Conservation (phyloP, 2,113 vertebrate genomes). For the Thymallus thymallus region DNA sequence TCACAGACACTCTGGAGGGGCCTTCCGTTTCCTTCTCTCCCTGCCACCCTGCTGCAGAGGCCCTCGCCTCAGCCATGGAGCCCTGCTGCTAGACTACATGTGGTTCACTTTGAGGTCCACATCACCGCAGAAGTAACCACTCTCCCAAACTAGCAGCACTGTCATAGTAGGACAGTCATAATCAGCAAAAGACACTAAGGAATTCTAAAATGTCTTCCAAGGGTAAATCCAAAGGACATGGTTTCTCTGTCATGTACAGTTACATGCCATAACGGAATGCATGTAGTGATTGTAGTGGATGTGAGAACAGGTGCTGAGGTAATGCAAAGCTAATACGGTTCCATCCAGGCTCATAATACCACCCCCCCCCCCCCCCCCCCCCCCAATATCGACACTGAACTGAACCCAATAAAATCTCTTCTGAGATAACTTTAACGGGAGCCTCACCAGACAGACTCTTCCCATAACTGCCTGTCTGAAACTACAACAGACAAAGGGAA, state of each 20-base stretch:
- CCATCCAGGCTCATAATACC: background rate
- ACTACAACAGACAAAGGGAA: background rate
- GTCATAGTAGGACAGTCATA: background rate
- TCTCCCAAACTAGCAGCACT: background rate
- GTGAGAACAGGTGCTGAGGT: background rate
- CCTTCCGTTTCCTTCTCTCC: conserved; percentile 1
- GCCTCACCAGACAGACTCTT: background rate
- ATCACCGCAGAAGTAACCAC: background rate
- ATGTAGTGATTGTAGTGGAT: background rate
- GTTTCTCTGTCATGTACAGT: background rate
- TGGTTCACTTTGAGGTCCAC: background rate
- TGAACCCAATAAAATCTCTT: background rate
- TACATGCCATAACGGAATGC: background rate
- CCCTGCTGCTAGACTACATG: background rate
- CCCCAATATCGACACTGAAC: background rate
- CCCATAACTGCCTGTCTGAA: background rate
- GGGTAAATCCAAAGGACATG: background rate
- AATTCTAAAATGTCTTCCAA: background rate
- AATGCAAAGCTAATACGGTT: background rate
- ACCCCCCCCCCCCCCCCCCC: no score
- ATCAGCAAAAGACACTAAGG: background rate
- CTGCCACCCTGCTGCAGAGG: background rate
- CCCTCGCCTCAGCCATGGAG: background rate
- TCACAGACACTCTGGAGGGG: conserved; percentile 14
- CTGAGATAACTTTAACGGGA: background rate